Conservation (phyloP, 2,113 vertebrate genomes). For the Strix aluco region DNA sequence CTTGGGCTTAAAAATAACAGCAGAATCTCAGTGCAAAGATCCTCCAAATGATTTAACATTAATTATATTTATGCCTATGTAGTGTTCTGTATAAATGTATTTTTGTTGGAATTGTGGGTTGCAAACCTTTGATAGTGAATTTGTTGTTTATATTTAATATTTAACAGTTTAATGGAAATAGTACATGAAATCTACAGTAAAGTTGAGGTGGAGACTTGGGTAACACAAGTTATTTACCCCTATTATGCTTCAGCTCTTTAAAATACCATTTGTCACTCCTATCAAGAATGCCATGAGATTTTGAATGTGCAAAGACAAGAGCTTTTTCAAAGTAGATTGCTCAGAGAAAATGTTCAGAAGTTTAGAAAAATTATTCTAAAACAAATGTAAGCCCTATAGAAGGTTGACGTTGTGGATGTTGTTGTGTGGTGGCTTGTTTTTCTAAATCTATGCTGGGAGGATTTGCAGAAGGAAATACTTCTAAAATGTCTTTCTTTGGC, state of each 20-base stretch:
- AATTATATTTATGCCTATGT: neutral
- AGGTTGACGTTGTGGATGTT: neutral
- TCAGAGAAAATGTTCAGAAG: neutral
- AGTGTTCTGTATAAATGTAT: neutral
- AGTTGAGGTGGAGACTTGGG: neutral
- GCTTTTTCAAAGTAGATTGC: neutral
- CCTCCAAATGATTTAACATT: neutral
- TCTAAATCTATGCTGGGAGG: neutral
- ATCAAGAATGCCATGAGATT: neutral
- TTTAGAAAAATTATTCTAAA: neutral
- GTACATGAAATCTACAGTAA: neutral
- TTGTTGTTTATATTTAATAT: neutral
- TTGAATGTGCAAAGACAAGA: neutral
- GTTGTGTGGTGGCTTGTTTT: neutral
- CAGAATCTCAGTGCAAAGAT: neutral
- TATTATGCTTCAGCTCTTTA: neutral
- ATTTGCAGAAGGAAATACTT: neutral
- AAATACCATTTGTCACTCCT: neutral
- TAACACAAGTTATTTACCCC: fast-evolving
- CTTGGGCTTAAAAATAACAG: neutral
- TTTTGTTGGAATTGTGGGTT: neutral
- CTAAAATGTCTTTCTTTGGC: neutral
- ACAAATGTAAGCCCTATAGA: neutral
- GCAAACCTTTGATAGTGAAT: neutral
- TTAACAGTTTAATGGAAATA: neutral